phyloP scores from a whole-genome alignment of 2,888 invertebrate species.

The Plagiodera versicolora region DNA sequence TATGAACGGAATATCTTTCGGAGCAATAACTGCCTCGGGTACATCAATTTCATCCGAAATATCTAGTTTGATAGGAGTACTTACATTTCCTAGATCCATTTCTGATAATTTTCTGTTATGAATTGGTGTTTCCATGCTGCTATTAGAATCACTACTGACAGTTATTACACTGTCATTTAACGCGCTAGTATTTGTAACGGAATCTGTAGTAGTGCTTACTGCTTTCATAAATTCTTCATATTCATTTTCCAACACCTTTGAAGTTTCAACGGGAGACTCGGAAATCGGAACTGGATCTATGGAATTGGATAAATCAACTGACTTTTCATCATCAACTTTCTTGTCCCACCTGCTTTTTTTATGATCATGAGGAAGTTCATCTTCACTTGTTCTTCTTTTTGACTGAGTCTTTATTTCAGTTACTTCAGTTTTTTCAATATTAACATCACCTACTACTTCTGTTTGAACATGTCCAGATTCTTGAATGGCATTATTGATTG shows the following conservation, averaged over 20 bases:
- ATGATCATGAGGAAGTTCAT: neutral
- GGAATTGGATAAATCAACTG: neutral
- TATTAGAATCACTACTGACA: constrained; percentile 8
- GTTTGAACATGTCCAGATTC: constrained; percentile 5
- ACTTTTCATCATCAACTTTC: constrained; percentile 3
- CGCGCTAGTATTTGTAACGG: neutral
- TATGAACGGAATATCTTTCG: constrained; percentile 31
- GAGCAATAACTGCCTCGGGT: constrained; percentile 10
- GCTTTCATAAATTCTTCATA: constrained; percentile 65
- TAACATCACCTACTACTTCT: constrained; percentile 2
- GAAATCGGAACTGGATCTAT: neutral
- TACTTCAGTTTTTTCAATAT: constrained; percentile 5
- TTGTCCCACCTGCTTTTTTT: constrained; percentile 34
- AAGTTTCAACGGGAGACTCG: constrained; percentile 16
- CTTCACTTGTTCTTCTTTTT: constrained; percentile 11
- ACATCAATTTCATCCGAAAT: neutral
- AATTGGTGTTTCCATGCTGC: constrained; percentile 1
- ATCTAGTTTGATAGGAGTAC: neutral
- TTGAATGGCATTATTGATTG: constrained; percentile 2
- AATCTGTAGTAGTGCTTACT: constrained; percentile 50
- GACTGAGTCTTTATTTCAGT: constrained; percentile 5
- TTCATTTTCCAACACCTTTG: constrained; percentile 50
- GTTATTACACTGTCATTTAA: constrained; percentile 12
- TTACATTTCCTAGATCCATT: neutral
- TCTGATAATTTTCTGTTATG: neutral